These are phyloP conservation scores for Dione juno DNA, from an alignment of 2,888 invertebrate genomes.

Conservation along the genomic window DNA sequence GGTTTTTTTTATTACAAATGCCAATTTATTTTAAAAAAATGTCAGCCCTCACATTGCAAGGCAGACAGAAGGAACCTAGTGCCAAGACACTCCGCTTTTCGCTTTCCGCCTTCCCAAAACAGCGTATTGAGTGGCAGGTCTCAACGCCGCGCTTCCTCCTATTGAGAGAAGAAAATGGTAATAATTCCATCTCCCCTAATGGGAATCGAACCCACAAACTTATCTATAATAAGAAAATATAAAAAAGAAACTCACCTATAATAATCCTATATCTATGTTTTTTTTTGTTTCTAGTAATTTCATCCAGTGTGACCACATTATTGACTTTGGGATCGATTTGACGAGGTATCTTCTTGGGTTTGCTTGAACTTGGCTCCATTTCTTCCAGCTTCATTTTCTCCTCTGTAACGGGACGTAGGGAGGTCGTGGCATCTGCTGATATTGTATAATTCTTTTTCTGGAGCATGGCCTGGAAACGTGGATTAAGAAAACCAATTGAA, in stretches of 20 bases:
- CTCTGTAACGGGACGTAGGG: slow-evolving; percentile 59
- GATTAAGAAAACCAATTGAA: neutral
- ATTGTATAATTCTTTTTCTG: slow-evolving; percentile 72
- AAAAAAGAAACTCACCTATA: slow-evolving; percentile 68
- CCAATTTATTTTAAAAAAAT: no score
- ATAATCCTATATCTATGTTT: slow-evolving; percentile 81
- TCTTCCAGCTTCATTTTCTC: slow-evolving; percentile 42
- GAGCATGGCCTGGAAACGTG: slow-evolving; percentile 65
- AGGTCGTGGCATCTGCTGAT: slow-evolving; percentile 65
- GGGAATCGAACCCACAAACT: no score
- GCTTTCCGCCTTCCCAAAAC: no score
- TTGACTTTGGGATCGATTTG: slow-evolving; percentile 71
- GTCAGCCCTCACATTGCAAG: no score
- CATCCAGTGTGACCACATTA: slow-evolving; percentile 74
- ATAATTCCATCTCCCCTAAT: no score
- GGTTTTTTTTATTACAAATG: no score
- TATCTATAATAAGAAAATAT: no score
- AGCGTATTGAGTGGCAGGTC: no score
- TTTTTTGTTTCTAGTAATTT: slow-evolving; percentile 79
- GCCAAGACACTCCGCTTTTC: neutral
- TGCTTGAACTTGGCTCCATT: slow-evolving; percentile 45
- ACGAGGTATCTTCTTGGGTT: slow-evolving; percentile 62
- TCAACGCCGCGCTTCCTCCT: no score
- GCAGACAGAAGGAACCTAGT: neutral
- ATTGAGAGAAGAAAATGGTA: no score